Percentiles rank a stretch among this genome's conserved stretches.
phyloP scores from a whole-genome alignment of 35 echinoderm and acorn worm genomes.

The Heliocidaris tuberculata region DNA sequence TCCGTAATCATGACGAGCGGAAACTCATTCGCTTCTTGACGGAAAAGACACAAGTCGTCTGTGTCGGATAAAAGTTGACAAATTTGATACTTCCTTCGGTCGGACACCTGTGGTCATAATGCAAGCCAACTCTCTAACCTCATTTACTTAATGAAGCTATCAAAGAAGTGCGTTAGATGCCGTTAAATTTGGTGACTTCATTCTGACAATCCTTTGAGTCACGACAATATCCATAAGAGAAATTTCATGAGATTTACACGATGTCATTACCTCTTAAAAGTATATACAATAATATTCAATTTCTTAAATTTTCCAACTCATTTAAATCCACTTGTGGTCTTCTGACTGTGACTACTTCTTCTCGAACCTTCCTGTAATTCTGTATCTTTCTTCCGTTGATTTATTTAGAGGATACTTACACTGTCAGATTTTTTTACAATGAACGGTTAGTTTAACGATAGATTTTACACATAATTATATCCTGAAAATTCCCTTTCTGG shows the following conservation, averaged over 20 bases:
- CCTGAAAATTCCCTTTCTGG: too few species aligned
- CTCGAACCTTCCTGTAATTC: too few species aligned
- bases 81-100: conserved; percentile 36
- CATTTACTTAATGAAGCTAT: background rate
- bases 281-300: background rate
- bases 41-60: conserved; percentile 2
- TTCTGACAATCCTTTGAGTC: background rate
- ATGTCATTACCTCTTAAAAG: background rate
- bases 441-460: too few species aligned
- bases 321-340: background rate
- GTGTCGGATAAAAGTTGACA: conserved; percentile 2
- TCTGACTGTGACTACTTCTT: background rate
- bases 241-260: background rate
- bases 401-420: too few species aligned
- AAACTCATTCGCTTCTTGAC: background rate
- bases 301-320: background rate
- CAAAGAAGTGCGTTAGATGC: background rate
- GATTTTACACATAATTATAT: too few species aligned
- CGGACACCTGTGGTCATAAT: conserved; percentile 8
- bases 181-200: background rate
- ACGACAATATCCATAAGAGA: background rate
- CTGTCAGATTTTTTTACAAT: too few species aligned
- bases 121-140: background rate
- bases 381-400: too few species aligned
- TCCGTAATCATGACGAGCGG: background rate